Conservation (phyloP, 2,888 invertebrate species). For the Cheilosia vulpina region DNA sequence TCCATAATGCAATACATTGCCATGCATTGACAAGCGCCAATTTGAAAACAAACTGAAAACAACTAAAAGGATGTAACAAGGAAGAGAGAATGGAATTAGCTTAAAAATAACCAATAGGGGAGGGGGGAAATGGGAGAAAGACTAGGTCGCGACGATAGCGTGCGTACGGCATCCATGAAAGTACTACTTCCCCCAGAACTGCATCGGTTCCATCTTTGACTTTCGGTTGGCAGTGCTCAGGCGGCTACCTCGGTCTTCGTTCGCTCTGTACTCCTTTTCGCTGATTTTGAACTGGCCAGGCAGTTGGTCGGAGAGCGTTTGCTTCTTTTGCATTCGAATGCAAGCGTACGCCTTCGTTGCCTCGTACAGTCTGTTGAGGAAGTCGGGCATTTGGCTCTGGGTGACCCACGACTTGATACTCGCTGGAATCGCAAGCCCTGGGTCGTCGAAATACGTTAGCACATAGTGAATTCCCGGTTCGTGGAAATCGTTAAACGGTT, state of each 20-base stretch:
- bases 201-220: constrained; percentile 33
- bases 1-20: not conserved
- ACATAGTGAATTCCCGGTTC: constrained; percentile 87
- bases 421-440: constrained; percentile 90
- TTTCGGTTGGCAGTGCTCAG: not conserved
- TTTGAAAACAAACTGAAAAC: constrained; percentile 10
- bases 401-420: constrained; percentile 90
- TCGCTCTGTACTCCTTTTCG: constrained; percentile 79
- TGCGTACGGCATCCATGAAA: not conserved
- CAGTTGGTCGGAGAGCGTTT: constrained; percentile 77
- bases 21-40: constrained; percentile 29
- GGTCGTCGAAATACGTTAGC: constrained; percentile 94
- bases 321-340: constrained; percentile 82
- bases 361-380: constrained; percentile 87
- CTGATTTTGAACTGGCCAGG: constrained; percentile 76
- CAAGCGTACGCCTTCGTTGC: constrained; percentile 87
- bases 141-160: constrained; percentile 50
- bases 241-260: constrained; percentile 78
- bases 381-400: constrained; percentile 90
- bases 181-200: constrained; percentile 21
- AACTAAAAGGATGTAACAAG: not conserved
- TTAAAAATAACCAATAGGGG: constrained; percentile 43
- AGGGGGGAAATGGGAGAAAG: not conserved
- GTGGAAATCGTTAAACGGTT: constrained; percentile 84
- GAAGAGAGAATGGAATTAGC: constrained; percentile 18